These are phyloP conservation scores for Odontocolon sp. DNA, from an alignment of 2,888 invertebrate genomes.

Conservation along the genomic window DNA sequence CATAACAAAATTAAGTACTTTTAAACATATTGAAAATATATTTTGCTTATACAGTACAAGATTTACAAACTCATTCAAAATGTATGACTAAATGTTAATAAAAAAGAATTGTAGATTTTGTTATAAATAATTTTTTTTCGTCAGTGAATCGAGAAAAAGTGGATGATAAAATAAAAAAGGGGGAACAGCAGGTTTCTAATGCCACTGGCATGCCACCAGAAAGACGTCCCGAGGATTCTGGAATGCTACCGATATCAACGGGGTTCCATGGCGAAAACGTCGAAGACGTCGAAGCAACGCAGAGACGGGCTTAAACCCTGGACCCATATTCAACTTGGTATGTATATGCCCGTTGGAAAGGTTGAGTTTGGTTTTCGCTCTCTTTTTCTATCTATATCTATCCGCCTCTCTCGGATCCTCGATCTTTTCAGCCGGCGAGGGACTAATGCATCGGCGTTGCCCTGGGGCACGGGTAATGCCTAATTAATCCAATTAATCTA, in stretches of 20 bases:
- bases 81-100: no score
- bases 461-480: constrained; percentile 79
- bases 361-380: constrained; percentile 11
- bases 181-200: constrained; percentile 29
- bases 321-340: constrained; percentile 15
- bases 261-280: constrained; percentile 50
- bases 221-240: constrained; percentile 47
- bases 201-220: constrained; percentile 16
- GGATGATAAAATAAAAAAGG: constrained; percentile 17
- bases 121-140: no score
- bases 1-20: no score
- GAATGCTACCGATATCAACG: constrained; percentile 58
- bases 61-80: no score
- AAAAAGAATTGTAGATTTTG: no score
- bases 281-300: constrained; percentile 56
- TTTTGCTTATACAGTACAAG: no score
- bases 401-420: constrained; percentile 33
- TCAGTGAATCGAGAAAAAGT: constrained; percentile 25
- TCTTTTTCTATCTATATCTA: constrained; percentile 22
- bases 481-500: constrained; percentile 81
- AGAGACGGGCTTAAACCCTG: constrained; percentile 22
- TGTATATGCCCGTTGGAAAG: constrained; percentile 34
- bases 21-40: no score
- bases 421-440: constrained; percentile 62
- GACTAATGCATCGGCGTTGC: constrained; percentile 78